Evolutionary conservation across 1,140 invertebrate genomes (phyloP).

Genomic region (Akabosia matsudoensis): DNA sequence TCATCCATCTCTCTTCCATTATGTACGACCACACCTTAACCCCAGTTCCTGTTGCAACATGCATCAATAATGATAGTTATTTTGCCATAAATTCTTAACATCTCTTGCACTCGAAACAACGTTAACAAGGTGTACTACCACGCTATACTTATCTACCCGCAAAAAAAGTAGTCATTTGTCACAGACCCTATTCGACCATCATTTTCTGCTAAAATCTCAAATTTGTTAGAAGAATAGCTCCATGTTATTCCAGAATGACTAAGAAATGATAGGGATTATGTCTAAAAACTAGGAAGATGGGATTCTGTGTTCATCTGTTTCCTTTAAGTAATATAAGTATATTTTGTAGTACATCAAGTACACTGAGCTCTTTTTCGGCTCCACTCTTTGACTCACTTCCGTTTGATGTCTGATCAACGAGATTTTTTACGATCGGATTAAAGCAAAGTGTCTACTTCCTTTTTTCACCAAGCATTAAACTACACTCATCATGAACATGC

Average conservation of each 20-base stretch:
- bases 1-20: neutral
- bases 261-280: too few relatives aligned
- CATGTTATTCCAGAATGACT: too few relatives aligned
- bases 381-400: neutral
- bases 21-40: constrained; percentile 15
- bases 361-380: neutral
- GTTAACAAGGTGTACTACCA: neutral
- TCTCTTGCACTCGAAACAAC: neutral
- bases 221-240: too few relatives aligned
- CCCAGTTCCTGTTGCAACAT: constrained; percentile 21
- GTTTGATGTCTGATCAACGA: constrained; percentile 22
- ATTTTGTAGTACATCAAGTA: neutral
- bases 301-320: neutral
- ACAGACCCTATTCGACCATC: neutral
- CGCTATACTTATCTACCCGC: neutral
- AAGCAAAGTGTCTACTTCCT: constrained; percentile 11
- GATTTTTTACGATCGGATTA: constrained; percentile 17
- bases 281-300: too few relatives aligned
- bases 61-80: neutral
- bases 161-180: neutral
- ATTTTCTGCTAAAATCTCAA: too few relatives aligned
- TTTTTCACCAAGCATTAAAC: neutral
- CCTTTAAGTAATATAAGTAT: neutral
- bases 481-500: neutral
- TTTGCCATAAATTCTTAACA: constrained; percentile 17